Evolutionary conservation across 1,140 invertebrate species (phyloP).

Genomic region (Meloidogyne chitwoodi): DNA sequence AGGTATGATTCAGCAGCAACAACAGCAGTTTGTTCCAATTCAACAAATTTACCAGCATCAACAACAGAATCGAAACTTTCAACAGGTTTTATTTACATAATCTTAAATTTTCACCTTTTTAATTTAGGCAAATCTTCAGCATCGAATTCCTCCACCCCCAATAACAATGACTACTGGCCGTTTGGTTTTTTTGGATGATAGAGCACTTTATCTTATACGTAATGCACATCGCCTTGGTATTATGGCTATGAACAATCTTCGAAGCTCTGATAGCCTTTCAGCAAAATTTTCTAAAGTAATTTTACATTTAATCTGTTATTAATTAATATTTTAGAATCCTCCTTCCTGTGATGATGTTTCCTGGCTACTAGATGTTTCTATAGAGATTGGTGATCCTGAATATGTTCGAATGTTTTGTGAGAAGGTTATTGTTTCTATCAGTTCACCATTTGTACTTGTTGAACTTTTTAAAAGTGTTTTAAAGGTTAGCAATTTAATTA

Average conservation of each 20-base stretch:
- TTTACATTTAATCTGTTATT: background rate
- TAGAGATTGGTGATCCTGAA: constrained; percentile 23
- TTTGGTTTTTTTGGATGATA: constrained; percentile 8
- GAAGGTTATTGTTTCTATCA: constrained; percentile 25
- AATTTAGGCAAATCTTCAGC: background rate
- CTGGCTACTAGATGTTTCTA: constrained; percentile 30
- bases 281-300: constrained; percentile 33
- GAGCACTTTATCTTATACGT: background rate
- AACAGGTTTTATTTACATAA: background rate
- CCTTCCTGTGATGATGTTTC: constrained; percentile 35
- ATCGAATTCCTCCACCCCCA: background rate
- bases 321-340: constrained; percentile 23
- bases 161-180: background rate
- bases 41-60: background rate
- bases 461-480: constrained; percentile 20
- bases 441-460: constrained; percentile 31
- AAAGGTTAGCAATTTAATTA: constrained; percentile 5
- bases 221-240: constrained; percentile 36
- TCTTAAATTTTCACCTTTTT: background rate
- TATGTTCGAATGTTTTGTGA: constrained; percentile 35
- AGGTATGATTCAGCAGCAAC: background rate
- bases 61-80: background rate
- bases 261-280: constrained; percentile 31
- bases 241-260: constrained; percentile 36
- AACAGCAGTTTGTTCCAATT: background rate